Conservation (phyloP, 2,113 vertebrate genomes). For the Siniperca chuatsi region DNA sequence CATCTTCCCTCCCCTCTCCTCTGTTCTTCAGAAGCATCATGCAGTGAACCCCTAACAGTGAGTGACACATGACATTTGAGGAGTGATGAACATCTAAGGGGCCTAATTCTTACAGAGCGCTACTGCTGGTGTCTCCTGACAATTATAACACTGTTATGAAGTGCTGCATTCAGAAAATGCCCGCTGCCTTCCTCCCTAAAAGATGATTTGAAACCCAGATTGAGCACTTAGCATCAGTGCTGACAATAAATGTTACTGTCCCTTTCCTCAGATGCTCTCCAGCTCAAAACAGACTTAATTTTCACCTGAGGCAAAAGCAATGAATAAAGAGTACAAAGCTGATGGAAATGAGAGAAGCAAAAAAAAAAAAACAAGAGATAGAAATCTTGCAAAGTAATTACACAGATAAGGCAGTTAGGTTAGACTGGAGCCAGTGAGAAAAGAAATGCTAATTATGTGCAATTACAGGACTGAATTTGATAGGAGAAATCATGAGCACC, state of each 20-base stretch:
- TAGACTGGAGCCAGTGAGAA: conserved; percentile 30
- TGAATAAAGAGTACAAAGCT: conserved; percentile 26
- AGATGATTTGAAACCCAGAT: conserved; percentile 39
- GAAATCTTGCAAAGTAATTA: conserved; percentile 67
- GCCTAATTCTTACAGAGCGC: conserved; percentile 37
- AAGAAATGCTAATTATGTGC: conserved; percentile 52
- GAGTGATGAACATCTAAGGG: conserved; percentile 52
- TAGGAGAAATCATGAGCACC: conserved; percentile 54
- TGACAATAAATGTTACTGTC: conserved; percentile 36
- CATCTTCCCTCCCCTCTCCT: conserved; percentile 6
- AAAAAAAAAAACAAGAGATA: conserved; percentile 27
- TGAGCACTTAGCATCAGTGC: conserved; percentile 29
- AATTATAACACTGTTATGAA: conserved; percentile 39
- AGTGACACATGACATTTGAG: conserved; percentile 61
- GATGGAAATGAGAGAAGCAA: conserved; percentile 37
- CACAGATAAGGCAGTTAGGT: conserved; percentile 54
- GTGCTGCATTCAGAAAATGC: conserved; percentile 33
- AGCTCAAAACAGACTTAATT: conserved; percentile 52
- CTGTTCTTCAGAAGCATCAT: conserved; percentile 25
- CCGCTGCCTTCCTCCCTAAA: background rate
- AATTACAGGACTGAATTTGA: conserved; percentile 61
- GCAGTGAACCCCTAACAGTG: conserved; percentile 32
- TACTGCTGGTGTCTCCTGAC: conserved; percentile 36
- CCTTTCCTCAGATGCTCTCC: conserved; percentile 35
- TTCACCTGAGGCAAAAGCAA: conserved; percentile 47